These are phyloP conservation scores for Alosa sapidissima DNA, from an alignment of 2,797 vertebrate genomes.

Conservation along the genomic window DNA sequence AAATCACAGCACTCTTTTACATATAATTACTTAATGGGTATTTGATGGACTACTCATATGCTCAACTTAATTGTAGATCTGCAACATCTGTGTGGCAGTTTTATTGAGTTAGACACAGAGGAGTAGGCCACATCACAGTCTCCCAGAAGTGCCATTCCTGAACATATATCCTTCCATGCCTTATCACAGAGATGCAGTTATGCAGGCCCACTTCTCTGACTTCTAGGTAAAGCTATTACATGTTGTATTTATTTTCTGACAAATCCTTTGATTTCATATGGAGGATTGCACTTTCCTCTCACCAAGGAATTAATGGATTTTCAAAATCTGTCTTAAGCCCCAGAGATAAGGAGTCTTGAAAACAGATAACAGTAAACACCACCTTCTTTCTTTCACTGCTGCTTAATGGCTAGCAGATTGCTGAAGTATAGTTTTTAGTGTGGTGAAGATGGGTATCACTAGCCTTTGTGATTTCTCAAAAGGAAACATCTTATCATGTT, in stretches of 20 bases:
- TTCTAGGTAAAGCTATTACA: constrained; percentile 73
- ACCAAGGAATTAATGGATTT: constrained; percentile 98
- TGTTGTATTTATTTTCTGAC: constrained; percentile 85
- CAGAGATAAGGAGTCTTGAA: constrained; percentile 84
- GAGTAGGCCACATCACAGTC: neutral
- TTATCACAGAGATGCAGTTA: constrained; percentile 64
- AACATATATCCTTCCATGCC: constrained; percentile 38
- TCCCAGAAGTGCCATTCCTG: neutral
- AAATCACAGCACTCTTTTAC: neutral
- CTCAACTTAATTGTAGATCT: neutral
- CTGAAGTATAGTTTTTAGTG: constrained; percentile 76
- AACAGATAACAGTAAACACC: constrained; percentile 84
- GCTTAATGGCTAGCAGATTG: constrained; percentile 80
- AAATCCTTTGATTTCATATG: constrained; percentile 86
- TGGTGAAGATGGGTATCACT: constrained; percentile 74
- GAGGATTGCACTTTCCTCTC: constrained; percentile 86
- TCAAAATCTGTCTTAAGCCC: constrained; percentile 86
- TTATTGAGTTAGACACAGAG: neutral
- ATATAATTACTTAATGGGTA: neutral
- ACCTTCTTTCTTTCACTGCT: constrained; percentile 69
- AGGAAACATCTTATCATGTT: constrained; percentile 69
- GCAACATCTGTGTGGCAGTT: neutral
- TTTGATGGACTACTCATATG: neutral
- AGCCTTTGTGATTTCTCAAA: constrained; percentile 73
- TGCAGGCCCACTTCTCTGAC: constrained; percentile 64